Base-by-base conservation (phyloP, 2,797 vertebrate species). In the Peromyscus attwateri region DNA sequence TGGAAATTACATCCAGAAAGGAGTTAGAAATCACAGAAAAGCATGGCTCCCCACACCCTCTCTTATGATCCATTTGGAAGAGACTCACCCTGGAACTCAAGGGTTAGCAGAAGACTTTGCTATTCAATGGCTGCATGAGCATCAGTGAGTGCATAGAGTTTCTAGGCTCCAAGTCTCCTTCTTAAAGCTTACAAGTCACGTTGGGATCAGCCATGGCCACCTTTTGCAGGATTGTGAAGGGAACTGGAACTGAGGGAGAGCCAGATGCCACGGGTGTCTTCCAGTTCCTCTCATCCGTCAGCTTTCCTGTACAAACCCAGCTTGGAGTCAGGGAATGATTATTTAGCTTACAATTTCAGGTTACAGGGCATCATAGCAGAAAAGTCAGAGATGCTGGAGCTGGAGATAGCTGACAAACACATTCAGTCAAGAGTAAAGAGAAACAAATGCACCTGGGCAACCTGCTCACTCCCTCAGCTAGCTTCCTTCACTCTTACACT, bases 121-220 rank as follows among this genome's bases (percentile, higher is more conserved):
- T 43, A 40, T 81, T 83, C 31, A 83, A 73, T 66, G 52, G 31
- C 21, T 68, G 1, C 52, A 31, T 70, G 37, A 64, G 12, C 14
- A 49, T n/a, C 64, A 21, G 71, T 52, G 80, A 96, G 21, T 37
- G 40, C 73, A 84, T 64, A 87, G 66, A 85, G 82, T 93, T 73
- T 73, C 62, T 93, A 57, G 73, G 68, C 49, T 62, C 93, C 55
- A 82, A 40, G 10, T 79, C 64, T 77, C 55, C 81, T 76, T 60
- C 34, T 7, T 87, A 23, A 89, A 91, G 82, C 75, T 29, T 12
- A 73, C 34, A 62, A 19, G 37, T 64, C 49, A 79, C 40, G 43
- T 64, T 23, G 3, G 64, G n/a, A 79, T 17, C n/a, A 77, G 3
- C 7, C 70, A 13, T 90, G 8, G 0, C 57, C 4, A 25, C 25